These are phyloP conservation scores for Xenentodon cancila DNA, from an alignment of 2,797 vertebrate species.

Conservation along the genomic window DNA sequence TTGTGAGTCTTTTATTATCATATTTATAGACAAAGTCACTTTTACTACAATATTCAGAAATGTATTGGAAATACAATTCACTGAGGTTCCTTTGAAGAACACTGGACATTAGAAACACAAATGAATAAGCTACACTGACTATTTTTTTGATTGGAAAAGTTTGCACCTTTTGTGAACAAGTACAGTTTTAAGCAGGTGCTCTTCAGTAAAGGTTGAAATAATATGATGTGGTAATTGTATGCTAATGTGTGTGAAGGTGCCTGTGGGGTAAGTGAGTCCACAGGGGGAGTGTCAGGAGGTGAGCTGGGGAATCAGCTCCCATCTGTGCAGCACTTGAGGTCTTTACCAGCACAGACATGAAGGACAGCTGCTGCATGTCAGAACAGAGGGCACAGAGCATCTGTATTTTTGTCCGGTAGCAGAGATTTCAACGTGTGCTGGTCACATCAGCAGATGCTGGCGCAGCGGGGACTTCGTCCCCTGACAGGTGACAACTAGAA, in stretches of 20 bases:
- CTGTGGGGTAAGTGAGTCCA: conserved; percentile 70
- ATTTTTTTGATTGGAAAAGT: not conserved
- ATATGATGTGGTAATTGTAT: conserved; percentile 59
- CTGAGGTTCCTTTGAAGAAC: too few relatives aligned
- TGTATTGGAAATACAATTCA: too few relatives aligned
- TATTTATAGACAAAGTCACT: too few relatives aligned
- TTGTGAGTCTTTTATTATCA: too few relatives aligned
- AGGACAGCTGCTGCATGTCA: conserved; percentile 65
- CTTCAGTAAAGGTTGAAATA: conserved; percentile 22
- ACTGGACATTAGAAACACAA: too few relatives aligned
- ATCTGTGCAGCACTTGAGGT: conserved; percentile 62
- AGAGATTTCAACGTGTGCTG: conserved; percentile 15
- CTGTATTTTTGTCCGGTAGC: conserved; percentile 34
- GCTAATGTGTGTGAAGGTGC: conserved; percentile 64
- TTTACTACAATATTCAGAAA: too few relatives aligned
- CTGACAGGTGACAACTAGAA: conserved; percentile 66
- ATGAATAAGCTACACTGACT: too few relatives aligned
- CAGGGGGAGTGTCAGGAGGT: conserved; percentile 66
- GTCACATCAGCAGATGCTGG: conserved; percentile 63
- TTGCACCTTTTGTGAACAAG: not conserved
- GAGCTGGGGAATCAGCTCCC: conserved; percentile 61
- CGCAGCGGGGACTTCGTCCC: conserved; percentile 49
- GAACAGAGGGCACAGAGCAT: conserved; percentile 30
- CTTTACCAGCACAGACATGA: conserved; percentile 61
- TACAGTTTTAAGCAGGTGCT: not conserved